Conservation (phyloP, 2,888 invertebrate species). For the Himalopsyche anomala region DNA sequence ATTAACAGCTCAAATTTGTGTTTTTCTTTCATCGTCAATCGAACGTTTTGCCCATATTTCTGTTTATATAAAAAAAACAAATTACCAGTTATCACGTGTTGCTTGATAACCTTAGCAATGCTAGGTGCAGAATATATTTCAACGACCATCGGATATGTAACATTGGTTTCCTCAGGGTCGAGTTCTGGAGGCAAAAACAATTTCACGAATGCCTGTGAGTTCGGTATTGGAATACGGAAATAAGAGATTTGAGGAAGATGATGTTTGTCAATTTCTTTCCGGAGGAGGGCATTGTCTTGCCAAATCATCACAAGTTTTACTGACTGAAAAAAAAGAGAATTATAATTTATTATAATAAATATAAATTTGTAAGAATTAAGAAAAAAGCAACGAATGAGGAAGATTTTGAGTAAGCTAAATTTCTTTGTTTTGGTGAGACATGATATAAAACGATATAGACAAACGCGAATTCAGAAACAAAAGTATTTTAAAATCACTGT, state of each 20-base stretch:
- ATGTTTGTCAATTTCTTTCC: not conserved
- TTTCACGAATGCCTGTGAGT: slow-evolving; percentile 79
- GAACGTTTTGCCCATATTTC: too few species aligned
- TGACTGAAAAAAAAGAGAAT: not conserved
- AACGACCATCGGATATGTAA: slow-evolving; percentile 85
- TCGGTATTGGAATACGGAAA: slow-evolving; percentile 75
- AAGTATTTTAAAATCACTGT: too few species aligned
- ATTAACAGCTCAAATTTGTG: too few species aligned
- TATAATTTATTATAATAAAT: too few species aligned
- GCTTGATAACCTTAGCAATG: slow-evolving; percentile 84
- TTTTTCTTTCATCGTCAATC: too few species aligned
- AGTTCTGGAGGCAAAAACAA: slow-evolving; percentile 82
- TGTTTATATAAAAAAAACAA: too few species aligned
- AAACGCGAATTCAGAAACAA: too few species aligned
- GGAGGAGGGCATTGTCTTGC: not conserved
- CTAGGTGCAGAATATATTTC: slow-evolving; percentile 91
- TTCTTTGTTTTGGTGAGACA: too few species aligned
- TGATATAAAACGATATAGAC: too few species aligned
- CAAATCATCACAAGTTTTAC: not conserved
- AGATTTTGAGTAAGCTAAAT: too few species aligned
- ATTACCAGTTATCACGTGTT: not conserved
- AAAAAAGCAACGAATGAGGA: too few species aligned
- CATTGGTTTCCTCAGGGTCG: slow-evolving; percentile 74
- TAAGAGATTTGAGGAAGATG: not conserved
- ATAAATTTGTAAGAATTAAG: too few species aligned